These are phyloP conservation scores for Hoplostethus atlanticus DNA, from an alignment of 2,797 vertebrate species.

Conservation along the genomic window DNA sequence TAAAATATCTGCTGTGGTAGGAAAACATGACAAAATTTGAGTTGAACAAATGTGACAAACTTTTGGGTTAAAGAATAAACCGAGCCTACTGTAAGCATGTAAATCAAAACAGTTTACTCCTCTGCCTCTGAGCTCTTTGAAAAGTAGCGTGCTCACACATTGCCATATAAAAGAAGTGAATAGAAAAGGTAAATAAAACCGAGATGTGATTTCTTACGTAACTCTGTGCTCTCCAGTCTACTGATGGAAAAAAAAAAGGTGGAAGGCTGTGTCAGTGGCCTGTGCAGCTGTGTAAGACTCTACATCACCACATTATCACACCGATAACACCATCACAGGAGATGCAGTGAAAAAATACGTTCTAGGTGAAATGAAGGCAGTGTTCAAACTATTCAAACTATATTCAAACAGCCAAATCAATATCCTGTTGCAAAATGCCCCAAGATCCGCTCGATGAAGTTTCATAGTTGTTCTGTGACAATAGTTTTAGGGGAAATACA, in stretches of 20 bases:
- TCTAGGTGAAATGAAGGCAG: slow-evolving; percentile 24
- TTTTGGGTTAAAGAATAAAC: background rate
- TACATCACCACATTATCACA: slow-evolving; percentile 9
- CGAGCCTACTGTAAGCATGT: background rate
- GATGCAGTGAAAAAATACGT: slow-evolving; percentile 14
- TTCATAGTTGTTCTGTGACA: slow-evolving; percentile 6
- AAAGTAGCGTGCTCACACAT: background rate
- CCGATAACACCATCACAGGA: background rate
- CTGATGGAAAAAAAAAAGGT: background rate
- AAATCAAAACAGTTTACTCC: too few relatives aligned
- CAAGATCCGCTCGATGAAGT: background rate
- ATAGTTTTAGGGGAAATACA: slow-evolving; percentile 11
- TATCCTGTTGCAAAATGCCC: slow-evolving; percentile 5
- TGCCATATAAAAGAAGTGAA: background rate
- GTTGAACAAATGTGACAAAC: slow-evolving; percentile 1
- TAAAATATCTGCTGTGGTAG: too few relatives aligned
- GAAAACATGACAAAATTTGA: background rate
- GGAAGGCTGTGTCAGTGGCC: too few relatives aligned
- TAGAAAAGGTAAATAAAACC: slow-evolving; percentile 1
- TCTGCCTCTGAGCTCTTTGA: background rate
- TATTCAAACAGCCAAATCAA: background rate
- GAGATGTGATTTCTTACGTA: background rate
- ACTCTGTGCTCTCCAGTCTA: too few relatives aligned
- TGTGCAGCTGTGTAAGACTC: too few relatives aligned
- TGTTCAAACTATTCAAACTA: too few relatives aligned